Base-by-base conservation (phyloP, 2,113 vertebrate species). In the Ailuropoda melanoleuca region DNA sequence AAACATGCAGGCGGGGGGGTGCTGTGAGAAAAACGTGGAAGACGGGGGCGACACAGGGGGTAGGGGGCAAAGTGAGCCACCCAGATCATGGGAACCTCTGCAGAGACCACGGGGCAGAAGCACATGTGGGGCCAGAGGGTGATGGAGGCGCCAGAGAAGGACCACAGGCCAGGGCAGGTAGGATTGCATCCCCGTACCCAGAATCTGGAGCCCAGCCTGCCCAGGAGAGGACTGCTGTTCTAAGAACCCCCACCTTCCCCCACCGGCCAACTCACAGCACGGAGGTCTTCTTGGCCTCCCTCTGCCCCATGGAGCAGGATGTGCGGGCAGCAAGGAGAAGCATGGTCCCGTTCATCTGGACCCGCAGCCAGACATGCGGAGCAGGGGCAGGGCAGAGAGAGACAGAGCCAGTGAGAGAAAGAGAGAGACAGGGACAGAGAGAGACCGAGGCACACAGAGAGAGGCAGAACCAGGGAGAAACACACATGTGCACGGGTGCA, bases 211-310 rank as follows among this genome's bases (percentile, higher is more conserved):
- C 81, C 68, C 62, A 81, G 29, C 19, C 75, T n/a, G 43, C 64
- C 81, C 24, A 29, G 56, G 70, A 62, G 43, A 29, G 23, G 48
- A 37, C 53, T 29, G n/a, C 34, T 58, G 26, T 88, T 43, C 70
- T n/a, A 19, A 81, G 75, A 75, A 43, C 4, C n/a, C 83, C 53
- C 15, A 6, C 13, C 19, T 39, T 12, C 83, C 77, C 39, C 95
- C 77, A 80, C 68, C 91, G 95, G 91, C 93, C 96, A 97, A 99
- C 99, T 99, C 98, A 99, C 99, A 99, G 99, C 98, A 99, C 99
- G 0, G 99, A 99, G 86, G 99, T 99, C 98, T 99, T 99, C 99
- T 99, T 99, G 74, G 99, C 99, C 97, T 99, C 99, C 98, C 99
- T 99, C 98, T 99, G 99, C 93, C 99, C 99, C 21, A 99, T 98